Evolutionary conservation across 2,797 vertebrate species (phyloP), one percentile per base, ranked within the genome.

Genomic region (Pseudochaenichthys georgianus): DNA sequence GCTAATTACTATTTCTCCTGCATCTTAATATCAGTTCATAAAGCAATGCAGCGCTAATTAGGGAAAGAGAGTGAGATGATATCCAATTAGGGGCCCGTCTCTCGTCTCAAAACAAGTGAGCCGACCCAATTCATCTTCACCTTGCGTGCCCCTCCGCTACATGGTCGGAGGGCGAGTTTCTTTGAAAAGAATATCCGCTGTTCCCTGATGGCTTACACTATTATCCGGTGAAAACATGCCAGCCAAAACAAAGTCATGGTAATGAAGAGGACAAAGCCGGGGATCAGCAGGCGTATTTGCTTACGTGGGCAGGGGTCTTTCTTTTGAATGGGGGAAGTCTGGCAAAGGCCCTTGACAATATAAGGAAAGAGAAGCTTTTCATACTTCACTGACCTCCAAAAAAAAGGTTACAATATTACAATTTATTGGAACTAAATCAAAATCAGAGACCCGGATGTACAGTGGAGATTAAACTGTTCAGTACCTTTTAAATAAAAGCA

Each of bases 21-120:
- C 86, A 90, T 92, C 85, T 92, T 90, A 91, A 93, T 87, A 92
- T 90, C 83, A 85, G 85, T 88, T 91, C 90, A 89, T 90, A 89
- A 91, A 90, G 89, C 84, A 77, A 90, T 53, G 71, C 87, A 45
- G 76, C 4, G 55, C 89, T 93, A 92, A 92, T 93, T 92, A 94
- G 87, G 68, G 76, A 77, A 86, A 89, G 85, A 85, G 78, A 86
- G 87, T 48, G 70, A 87, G 88, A 87, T 88, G 92, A 90, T 93
- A 87, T 88, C 90, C 90, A 94, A 94, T 93, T 92, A 92, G 86
- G 80, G 75, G 66, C 71, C 62, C 19, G 81, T 81, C 84, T 87
- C 74, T 82, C 13, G 77, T 85, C 89, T 91, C 75, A 79, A 88
- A 91, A 91, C 75, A 80, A 87, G 86, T 13, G 28, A 80, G 83